Evolutionary conservation across 2,797 vertebrate species (phyloP), one percentile per base, ranked within the genome.

Genomic region (Acipenser ruthenus): DNA sequence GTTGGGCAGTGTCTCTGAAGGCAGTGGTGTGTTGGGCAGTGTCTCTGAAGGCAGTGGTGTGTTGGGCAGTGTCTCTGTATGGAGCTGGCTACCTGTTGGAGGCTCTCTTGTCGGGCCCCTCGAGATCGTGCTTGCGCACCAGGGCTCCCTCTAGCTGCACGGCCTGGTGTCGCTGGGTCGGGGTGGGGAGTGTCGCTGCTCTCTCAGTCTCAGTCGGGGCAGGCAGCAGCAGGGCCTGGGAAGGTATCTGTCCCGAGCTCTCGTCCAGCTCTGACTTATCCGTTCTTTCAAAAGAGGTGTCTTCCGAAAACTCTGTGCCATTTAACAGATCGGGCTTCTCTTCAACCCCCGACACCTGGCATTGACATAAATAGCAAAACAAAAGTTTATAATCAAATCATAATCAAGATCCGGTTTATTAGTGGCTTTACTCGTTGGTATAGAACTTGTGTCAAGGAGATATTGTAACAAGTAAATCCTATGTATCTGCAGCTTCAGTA

Each of bases 91-190:
- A 97, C 96, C 96, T 94, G 81, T 93, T 96, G 62, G 94, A 92
- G 0, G 92, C 91, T 56, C 92, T 94, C 82, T 95, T 98, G 70
- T 93, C 93, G 48, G 92, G 86, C 0, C 91, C 91, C 52, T 95
- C 95, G 63, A 95, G 72, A 70, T 97, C 94, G 0, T 95, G 95
- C 75, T 98, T 99, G 76, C 96, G 92, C 18, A 88, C 82, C 49
- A 99, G 81, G 78, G 75, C 85, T 69, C 96, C 95, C 80, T 97
- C 91, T 80, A 90, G 88, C 65, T 95, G 88, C 71, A 90, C 63
- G 0, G 82, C 73, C 73, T 78, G 81, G 64, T 78, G 74, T 8
- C 75, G 75, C 62, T 78, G 71, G 18, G 76, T 50, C 0, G 88
- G 90, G 6, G 71, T 62, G 0, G 94, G 95, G 73, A 97, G 78